phyloP scores from a whole-genome alignment of 2,797 vertebrate species.

The Capromys pilorides region DNA sequence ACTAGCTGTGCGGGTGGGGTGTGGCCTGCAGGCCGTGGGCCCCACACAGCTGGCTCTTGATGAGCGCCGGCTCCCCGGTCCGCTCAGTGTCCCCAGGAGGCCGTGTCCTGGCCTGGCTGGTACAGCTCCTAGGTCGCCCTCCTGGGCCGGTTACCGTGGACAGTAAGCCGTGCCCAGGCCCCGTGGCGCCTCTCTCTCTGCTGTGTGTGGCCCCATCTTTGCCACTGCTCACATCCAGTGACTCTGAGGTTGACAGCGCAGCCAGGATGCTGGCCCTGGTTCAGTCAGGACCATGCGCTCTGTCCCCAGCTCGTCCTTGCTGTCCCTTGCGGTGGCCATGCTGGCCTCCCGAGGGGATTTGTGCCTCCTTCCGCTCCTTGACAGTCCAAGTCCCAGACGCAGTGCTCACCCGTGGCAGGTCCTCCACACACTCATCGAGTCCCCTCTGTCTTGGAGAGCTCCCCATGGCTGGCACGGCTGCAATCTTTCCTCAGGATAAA shows the following conservation, averaged over 20 bases:
- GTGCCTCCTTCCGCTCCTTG: fast-evolving
- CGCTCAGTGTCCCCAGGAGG: fast-evolving
- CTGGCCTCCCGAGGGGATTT: background rate
- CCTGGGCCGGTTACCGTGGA: background rate
- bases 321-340: no score
- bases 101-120: background rate
- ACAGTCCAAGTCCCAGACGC: background rate
- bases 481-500: no score
- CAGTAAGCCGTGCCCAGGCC: background rate
- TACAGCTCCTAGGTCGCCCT: fast-evolving
- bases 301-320: background rate
- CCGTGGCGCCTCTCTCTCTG: background rate
- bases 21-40: background rate
- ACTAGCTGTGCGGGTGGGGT: background rate
- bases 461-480: fast-evolving
- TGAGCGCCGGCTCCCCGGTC: background rate
- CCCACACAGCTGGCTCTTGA: background rate
- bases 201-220: background rate
- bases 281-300: no score
- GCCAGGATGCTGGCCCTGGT: background rate
- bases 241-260: background rate
- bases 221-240: no score
- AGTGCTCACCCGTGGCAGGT: background rate
- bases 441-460: background rate
- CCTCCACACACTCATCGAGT: background rate